Evolutionary conservation across 92 coral and sea anemone species (phyloP), one percentile per base, ranked within the genome.

Genomic region (Zoanthus sociatus): DNA sequence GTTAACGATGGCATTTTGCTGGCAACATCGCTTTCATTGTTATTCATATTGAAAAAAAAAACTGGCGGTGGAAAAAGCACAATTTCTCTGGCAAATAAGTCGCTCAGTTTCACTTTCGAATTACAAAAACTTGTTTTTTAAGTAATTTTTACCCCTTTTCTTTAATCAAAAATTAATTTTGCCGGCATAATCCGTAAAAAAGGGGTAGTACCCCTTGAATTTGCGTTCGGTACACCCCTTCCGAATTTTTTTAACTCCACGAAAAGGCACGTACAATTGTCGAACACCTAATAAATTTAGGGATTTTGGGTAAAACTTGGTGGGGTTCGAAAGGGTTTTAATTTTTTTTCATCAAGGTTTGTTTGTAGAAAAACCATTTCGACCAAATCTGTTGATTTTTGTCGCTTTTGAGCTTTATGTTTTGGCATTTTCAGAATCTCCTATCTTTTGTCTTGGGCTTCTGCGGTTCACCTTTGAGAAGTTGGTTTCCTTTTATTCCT

Each of bases 141-240:
- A 48, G 85, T 81, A 68, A 81, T 81, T 81, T 81, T 21, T 75
- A 81, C 75, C 85, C 60, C 66, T 17, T 66, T 45, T 66, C 85
- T 81, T 46, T 50, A 10, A 3, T 18, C 6, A 66, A 81, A 81
- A 67, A 53, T 5, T 11, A n/a, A 14, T 81, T 81, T 81, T 30
- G 85, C 45, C 61, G 10, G 13, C 32, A 11, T 66, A 18, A 26
- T 37, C 56, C 63, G 18, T 51, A 45, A 44, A 81, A 81, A 81
- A 63, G 53, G 85, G 85, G 73, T 45, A 17, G 9, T 66, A 81
- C 85, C 85, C 85, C 85, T 66, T 46, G 26, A 7, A 81, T 26
- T 44, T 42, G 61, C 44, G 85, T 81, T 21, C 85, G 75, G 85
- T 81, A 68, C 85, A 81, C 85, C 85, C 85, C 75, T 66, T 53